Base-by-base conservation (phyloP, 2,888 invertebrate species). In the Tupiocoris notatus region DNA sequence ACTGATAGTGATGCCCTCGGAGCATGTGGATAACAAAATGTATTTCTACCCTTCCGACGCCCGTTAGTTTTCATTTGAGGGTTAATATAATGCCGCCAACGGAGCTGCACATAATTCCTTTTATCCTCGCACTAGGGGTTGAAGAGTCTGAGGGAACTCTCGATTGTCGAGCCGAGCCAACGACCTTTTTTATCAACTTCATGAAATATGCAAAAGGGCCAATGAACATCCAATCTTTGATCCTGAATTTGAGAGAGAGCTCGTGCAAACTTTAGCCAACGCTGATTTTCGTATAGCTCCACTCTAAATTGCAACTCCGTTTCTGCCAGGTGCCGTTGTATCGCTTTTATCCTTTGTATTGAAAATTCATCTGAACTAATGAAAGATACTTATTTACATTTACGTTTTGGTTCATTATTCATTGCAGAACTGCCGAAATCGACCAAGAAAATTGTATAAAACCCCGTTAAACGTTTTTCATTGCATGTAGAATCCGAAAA, bases 11-110 rank as follows among this genome's bases (percentile, higher is more conserved):
- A 39, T 39, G 39, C 12, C 39, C 39, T 39, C 39, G 39, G 39
- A 7, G 12, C 12, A 20, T n/a, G n/a, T 59, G 59, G 20, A 59
- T 59, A 59, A n/a, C 59, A 20, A 20, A 59, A 59, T 17, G 59
- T n/a, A 59, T 59, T 39, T 59, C 59, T n/a, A n/a, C 59, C 20
- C 59, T 59, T n/a, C 16, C 59, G 7, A n/a, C 6, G 6, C 7
- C 6, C 59, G 16, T 59, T 59, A 59, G 59, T 59, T 59, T 59
- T 59, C 59, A 59, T 59, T 59, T 20, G 39, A 39, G 39, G 39
- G 3, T 39, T 20, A n/a, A 59, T 20, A 18, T 59, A 59, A 59
- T 59, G n/a, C 59, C 59, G 59, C 59, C 59, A n/a, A 20, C 59
- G 59, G 59, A 59, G 20, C 16, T 59, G 7, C 59, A n/a, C 59